phyloP scores from a whole-genome alignment of 37 sponge, comb jelly and placozoan species.

The Ianthella basta region DNA sequence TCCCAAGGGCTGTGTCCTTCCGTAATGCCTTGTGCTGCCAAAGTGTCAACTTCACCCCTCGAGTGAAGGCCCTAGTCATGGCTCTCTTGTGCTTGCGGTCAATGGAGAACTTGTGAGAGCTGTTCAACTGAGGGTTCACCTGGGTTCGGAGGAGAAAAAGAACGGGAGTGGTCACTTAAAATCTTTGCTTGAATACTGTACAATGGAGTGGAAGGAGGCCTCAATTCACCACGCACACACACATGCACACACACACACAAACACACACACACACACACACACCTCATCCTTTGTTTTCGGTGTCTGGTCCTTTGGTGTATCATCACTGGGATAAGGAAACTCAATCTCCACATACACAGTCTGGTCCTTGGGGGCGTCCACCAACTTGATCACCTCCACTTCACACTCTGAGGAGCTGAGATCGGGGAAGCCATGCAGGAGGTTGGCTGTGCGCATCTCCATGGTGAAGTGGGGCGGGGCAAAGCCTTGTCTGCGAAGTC shows the following conservation, averaged over 20 bases:
- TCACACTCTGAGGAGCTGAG: conserved; percentile 73
- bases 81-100: conserved; percentile 78
- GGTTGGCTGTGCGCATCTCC: conserved; percentile 81
- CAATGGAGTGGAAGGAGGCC: neutral
- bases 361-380: conserved; percentile 81
- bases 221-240: too few relatives aligned
- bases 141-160: neutral
- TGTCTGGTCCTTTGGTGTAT: conserved; percentile 51
- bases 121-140: conserved; percentile 74
- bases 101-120: conserved; percentile 64
- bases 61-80: conserved; percentile 70
- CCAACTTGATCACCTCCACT: conserved; percentile 62
- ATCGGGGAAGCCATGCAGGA: conserved; percentile 69
- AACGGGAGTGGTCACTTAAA: too few relatives aligned
- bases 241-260: conserved; percentile 18
- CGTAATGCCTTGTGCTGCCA: conserved; percentile 60
- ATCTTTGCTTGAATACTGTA: too few relatives aligned
- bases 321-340: conserved; percentile 86
- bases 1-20: conserved; percentile 60
- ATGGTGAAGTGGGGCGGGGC: conserved; percentile 86
- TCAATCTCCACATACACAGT: conserved; percentile 81
- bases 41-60: conserved; percentile 65
- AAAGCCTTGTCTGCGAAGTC: conserved; percentile 65
- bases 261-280: conserved; percentile 23
- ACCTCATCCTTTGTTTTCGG: conserved; percentile 23